Percentiles rank a stretch among this genome's conserved stretches.
phyloP scores from a whole-genome alignment of 2,888 invertebrate genomes.

The Drosophila testacea region DNA sequence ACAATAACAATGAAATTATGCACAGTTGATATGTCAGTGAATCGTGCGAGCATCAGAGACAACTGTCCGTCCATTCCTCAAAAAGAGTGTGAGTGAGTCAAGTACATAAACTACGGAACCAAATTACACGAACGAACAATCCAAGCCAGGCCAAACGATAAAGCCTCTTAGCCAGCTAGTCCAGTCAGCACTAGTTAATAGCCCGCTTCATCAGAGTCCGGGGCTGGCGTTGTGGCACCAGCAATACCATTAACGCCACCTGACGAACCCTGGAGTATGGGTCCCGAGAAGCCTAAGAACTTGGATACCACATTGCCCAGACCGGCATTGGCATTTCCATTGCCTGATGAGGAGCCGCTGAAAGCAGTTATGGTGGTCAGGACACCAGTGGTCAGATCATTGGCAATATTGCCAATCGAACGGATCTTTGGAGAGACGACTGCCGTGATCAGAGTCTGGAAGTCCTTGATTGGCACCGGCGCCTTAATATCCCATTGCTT shows the following conservation, averaged over 20 bases:
- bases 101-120: conserved; percentile 40
- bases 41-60: conserved; percentile 42
- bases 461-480: conserved; percentile 87
- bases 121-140: conserved; percentile 27
- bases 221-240: conserved; percentile 78
- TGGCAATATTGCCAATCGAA: conserved; percentile 89
- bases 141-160: conserved; percentile 2
- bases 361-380: conserved; percentile 86
- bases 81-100: conserved; percentile 7
- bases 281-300: conserved; percentile 84
- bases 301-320: conserved; percentile 84
- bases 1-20: conserved; percentile 44
- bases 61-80: conserved; percentile 17
- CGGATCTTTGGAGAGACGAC: conserved; percentile 90
- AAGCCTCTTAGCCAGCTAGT: background rate
- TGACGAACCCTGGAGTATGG: conserved; percentile 85
- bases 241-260: conserved; percentile 75
- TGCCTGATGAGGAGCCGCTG: conserved; percentile 84
- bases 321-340: conserved; percentile 84
- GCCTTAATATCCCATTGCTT: conserved; percentile 90
- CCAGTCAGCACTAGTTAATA: conserved; percentile 68
- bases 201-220: conserved; percentile 84
- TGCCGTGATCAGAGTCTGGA: conserved; percentile 89
- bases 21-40: conserved; percentile 40
- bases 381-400: conserved; percentile 87